A percentile compares a stretch with the other conserved stretches of the same genome.
Conservation (phyloP, 2,888 invertebrate genomes). For the Drosophila conformis region DNA sequence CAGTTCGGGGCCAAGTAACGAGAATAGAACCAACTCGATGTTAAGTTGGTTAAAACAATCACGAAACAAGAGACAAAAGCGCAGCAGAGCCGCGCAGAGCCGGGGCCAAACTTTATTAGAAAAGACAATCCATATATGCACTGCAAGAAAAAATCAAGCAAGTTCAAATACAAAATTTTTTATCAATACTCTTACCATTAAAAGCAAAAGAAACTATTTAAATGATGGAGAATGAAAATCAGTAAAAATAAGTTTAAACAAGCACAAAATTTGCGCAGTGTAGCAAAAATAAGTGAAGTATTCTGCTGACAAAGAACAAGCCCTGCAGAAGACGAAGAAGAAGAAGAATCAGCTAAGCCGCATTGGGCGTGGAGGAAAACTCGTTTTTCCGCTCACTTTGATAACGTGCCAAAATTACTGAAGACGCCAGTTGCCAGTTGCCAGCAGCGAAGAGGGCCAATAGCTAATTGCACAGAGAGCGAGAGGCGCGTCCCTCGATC, state of each 20-base stretch:
- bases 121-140: conserved; percentile 28
- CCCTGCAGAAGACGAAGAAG: neutral
- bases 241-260: neutral
- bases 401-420: conserved; percentile 68
- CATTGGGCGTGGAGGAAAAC: conserved; percentile 53
- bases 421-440: conserved; percentile 34
- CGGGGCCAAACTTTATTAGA: conserved; percentile 34
- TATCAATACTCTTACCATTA: too few species aligned
- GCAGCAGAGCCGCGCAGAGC: neutral
- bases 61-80: conserved; percentile 45
- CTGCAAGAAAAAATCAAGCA: neutral
- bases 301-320: conserved; percentile 6
- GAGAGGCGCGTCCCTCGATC: conserved; percentile 38
- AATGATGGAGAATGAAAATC: neutral
- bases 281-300: conserved; percentile 8
- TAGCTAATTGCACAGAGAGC: conserved; percentile 53
- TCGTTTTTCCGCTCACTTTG: conserved; percentile 47
- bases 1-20: conserved; percentile 53
- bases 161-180: too few species aligned
- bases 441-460: conserved; percentile 27
- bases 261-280: neutral
- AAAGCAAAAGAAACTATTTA: too few species aligned
- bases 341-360: conserved; percentile 2
- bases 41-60: conserved; percentile 54
- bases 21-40: conserved; percentile 49